Conservation (phyloP, 2,888 invertebrate genomes). For the Synanthedon andrenaeformis region DNA sequence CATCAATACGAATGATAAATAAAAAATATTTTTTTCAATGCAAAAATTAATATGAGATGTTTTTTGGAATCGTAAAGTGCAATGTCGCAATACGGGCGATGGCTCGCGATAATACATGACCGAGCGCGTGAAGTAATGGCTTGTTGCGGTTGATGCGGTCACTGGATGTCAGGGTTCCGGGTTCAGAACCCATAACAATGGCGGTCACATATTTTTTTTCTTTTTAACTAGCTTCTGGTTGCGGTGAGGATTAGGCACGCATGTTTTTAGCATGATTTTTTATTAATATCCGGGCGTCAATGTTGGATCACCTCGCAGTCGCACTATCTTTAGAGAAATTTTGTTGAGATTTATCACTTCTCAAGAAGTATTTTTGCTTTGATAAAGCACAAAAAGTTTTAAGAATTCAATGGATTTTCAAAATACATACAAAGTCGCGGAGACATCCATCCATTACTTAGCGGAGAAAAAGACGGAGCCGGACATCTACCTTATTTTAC, state of each 20-base stretch:
- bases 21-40: constrained; percentile 1
- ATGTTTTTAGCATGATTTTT: constrained; percentile 1
- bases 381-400: too few species aligned
- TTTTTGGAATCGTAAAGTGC: constrained; percentile 8
- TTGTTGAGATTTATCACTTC: too few species aligned
- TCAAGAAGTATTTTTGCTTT: too few species aligned
- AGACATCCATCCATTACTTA: too few species aligned
- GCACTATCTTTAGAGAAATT: too few species aligned
- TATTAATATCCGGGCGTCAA: neutral
- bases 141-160: constrained; percentile 3
- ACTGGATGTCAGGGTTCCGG: constrained; percentile 4
- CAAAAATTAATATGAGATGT: neutral
- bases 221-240: constrained; percentile 5
- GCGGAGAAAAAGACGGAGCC: too few species aligned
- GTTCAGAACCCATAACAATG: constrained; percentile 5
- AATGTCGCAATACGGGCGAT: constrained; percentile 8
- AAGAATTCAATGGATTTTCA: too few species aligned
- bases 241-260: constrained; percentile 4
- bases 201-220: constrained; percentile 1
- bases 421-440: too few species aligned
- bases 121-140: constrained; percentile 1
- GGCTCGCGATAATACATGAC: constrained; percentile 3
- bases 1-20: neutral
- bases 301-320: too few species aligned
- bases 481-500: too few species aligned